phyloP scores from a whole-genome alignment of 2,797 vertebrate species.

The Smutsia gigantea region DNA sequence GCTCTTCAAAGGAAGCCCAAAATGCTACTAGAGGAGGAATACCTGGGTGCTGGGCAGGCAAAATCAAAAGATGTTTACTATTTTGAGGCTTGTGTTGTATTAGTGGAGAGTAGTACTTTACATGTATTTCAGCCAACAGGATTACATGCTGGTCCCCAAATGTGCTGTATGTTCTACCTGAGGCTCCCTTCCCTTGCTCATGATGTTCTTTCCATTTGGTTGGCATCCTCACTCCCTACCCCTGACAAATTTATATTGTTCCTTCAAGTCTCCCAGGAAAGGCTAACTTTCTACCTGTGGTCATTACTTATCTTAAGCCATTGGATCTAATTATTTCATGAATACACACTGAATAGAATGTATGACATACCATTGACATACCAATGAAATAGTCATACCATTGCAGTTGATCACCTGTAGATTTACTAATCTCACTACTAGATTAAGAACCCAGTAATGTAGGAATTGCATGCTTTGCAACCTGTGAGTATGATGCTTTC shows the following conservation, averaged over 20 bases:
- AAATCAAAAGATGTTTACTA: neutral
- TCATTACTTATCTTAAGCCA: neutral
- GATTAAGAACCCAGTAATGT: neutral
- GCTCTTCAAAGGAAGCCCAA: neutral
- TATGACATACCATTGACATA: no score
- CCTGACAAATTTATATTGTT: neutral
- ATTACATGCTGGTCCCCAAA: neutral
- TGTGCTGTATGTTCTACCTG: neutral
- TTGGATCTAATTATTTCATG: neutral
- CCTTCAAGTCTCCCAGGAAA: neutral
- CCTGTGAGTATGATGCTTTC: neutral
- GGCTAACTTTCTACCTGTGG: neutral
- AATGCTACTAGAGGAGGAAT: neutral
- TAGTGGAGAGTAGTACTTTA: neutral
- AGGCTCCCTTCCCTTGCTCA: neutral
- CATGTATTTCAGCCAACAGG: neutral
- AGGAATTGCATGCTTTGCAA: neutral
- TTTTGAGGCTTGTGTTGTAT: neutral
- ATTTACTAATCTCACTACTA: neutral
- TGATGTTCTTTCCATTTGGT: neutral
- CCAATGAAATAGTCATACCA: neutral
- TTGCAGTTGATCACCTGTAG: neutral
- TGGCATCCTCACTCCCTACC: neutral
- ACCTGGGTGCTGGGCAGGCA: neutral
- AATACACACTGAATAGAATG: neutral